Conservation (phyloP, 2,888 invertebrate genomes). For the Drosophila picticornis region DNA sequence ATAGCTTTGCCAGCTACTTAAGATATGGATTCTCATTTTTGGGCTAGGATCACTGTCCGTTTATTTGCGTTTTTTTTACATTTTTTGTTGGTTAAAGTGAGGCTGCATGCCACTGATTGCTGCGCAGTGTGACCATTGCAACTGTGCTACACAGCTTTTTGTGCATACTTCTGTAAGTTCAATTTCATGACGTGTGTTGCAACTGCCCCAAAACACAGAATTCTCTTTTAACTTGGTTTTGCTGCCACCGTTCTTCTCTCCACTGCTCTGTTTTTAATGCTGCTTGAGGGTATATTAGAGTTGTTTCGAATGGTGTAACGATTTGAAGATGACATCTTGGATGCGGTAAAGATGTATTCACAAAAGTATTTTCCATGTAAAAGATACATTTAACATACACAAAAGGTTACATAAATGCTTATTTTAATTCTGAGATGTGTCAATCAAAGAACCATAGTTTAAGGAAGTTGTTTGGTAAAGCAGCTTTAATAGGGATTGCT, state of each 20-base stretch:
- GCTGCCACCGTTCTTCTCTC: neutral
- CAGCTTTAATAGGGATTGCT: neutral
- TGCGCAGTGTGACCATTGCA: slow-evolving; percentile 24
- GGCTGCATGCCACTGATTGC: slow-evolving; percentile 23
- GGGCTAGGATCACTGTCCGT: slow-evolving; percentile 3
- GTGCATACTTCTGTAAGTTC: slow-evolving; percentile 49
- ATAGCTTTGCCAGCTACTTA: slow-evolving; percentile 62
- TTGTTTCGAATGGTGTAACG: neutral
- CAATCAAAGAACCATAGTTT: neutral
- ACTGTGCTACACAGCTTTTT: neutral
- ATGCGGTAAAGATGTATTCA: neutral
- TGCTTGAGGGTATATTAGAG: neutral
- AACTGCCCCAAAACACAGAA: slow-evolving; percentile 30
- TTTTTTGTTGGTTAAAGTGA: slow-evolving; percentile 30
- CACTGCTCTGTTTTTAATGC: neutral
- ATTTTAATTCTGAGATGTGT: neutral
- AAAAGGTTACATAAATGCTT: neutral
- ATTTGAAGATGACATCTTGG: neutral
- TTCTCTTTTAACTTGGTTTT: slow-evolving; percentile 30
- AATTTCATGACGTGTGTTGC: slow-evolving; percentile 54
- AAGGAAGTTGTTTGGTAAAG: no score
- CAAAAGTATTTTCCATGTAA: neutral
- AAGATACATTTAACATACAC: neutral
- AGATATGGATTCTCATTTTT: slow-evolving; percentile 33
- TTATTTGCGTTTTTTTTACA: neutral